Base-by-base conservation (phyloP, 2,113 vertebrate genomes). In the Garra rufa region DNA sequence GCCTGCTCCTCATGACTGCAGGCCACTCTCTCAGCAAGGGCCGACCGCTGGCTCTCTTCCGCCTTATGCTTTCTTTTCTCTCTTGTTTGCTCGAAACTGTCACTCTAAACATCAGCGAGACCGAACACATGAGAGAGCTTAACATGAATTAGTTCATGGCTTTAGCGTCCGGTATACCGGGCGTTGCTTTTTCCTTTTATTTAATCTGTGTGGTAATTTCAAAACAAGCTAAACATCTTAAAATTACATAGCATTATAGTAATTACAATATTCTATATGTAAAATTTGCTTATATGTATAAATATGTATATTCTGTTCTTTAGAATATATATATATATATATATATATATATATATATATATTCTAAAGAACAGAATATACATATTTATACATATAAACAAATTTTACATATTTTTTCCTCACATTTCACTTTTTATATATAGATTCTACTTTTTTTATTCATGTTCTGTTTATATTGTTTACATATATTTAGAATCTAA, bases 21-120 rank as follows among this genome's bases (percentile, higher is more conserved):
- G 91, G 93, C 91, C 83, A 91, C 88, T 90, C 91, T 92, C 89
- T 88, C 85, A 92, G 93, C 91, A 81, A 90, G 88, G 83, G 87
- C 89, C 91, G 74, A 81, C 89, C 89, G 44, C 61, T 81, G 91
- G 88, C 92, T 85, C 89, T 89, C 87, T 85, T 86, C 83, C 83
- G 86, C 86, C 85, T 84, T 83, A 88, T 91, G 88, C 67, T 87
- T 90, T 24, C 83, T 38, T 69, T 83, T 86, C 86, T 92, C 89
- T 89, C 88, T 77, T 30, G 61, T 73, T 76, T 63, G 55, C 15
- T 70, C 19, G 26, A 50, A 6, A 19, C 61, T 81, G 81, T 30
- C 34, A 11, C 61, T n/a, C 48, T 71, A 38, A 44, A 11, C 61
- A 6, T 34, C 50, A 81, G 17, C 50, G 5, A 76, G 48, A 55